Percentiles rank a stretch among this genome's conserved stretches.
These are phyloP conservation scores for Trachelus iudaicus DNA, from an alignment of 2,888 invertebrate species.

Conservation along the genomic window DNA sequence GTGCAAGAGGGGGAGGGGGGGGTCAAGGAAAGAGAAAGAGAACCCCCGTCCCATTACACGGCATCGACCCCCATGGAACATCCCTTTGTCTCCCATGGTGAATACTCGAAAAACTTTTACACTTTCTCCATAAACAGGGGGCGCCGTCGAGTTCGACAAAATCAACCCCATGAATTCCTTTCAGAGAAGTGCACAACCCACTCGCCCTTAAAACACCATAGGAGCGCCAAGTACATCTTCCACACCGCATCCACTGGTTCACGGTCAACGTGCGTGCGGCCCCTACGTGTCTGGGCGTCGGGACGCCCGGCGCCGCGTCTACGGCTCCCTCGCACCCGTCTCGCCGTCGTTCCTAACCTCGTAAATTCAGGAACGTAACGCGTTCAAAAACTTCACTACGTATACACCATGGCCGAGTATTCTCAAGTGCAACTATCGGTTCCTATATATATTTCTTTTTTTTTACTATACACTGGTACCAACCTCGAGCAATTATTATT, in stretches of 20 bases:
- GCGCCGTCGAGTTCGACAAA: background rate
- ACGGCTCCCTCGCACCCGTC: conserved; percentile 17
- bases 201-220: background rate
- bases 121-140: background rate
- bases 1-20: conserved; percentile 14
- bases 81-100: conserved; percentile 5
- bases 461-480: background rate
- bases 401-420: background rate
- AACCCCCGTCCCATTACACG: conserved; percentile 3
- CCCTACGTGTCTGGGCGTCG: conserved; percentile 57
- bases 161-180: background rate
- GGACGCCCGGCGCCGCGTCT: conserved; percentile 56
- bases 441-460: background rate
- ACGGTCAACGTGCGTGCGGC: conserved; percentile 18
- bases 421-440: background rate
- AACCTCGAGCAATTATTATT: background rate
- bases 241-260: background rate
- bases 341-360: conserved; percentile 25
- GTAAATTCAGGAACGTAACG: conserved; percentile 36
- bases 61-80: background rate
- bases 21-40: conserved; percentile 14
- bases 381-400: background rate
- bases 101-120: conserved; percentile 10
- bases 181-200: background rate
- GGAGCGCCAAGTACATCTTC: background rate